Base-by-base conservation (phyloP, 2,888 invertebrate genomes). In the Camponotus fellah region DNA sequence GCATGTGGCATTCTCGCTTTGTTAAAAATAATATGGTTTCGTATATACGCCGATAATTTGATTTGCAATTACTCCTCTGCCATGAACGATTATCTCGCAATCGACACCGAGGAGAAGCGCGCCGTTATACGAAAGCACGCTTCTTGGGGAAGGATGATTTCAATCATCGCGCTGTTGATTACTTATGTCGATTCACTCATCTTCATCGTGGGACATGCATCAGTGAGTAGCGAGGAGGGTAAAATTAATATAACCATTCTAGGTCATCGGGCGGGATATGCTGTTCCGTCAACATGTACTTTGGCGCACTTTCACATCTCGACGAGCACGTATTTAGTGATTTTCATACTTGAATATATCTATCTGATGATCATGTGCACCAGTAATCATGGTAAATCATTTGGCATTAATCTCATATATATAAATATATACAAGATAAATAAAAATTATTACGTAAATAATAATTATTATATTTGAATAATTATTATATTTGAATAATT, bases 1-100 rank as follows among this genome's bases (percentile, higher is more conserved):
- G 37, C 60, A 5, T 82, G 82, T 12, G 81, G 81, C 9, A 82
- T 81, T 43, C 37, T 82, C 10, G 82, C 82, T 49, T n/a, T 82
- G 37, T 49, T 60, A 14, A 82, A 82, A 26, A 80, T 82, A 12
- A 26, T 12, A 37, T 82, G 68, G 58, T 82, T 79, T 21, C 79
- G 79, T 14, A 60, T 79, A 21, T 79, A 79, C 12, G 71, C 79
- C 17, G 72, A 68, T 8, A 62, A 84, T 46, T 10, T 84, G 12
- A 60, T 37, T 21, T 60, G 60, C 26, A 84, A 82, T 34, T 84
- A 82, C 9, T n/a, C 66, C 21, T 65, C 74, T 12, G 84, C 82
- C 0, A 40, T 84, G 32, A 74, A 37, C 6, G 84, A 84, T 75
- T 84, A 82, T 37, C 32, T 14, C 8, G 12, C 60, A 17, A 75